Conservation (phyloP, 2,888 invertebrate genomes). For the Hirudinaria manillensis region DNA sequence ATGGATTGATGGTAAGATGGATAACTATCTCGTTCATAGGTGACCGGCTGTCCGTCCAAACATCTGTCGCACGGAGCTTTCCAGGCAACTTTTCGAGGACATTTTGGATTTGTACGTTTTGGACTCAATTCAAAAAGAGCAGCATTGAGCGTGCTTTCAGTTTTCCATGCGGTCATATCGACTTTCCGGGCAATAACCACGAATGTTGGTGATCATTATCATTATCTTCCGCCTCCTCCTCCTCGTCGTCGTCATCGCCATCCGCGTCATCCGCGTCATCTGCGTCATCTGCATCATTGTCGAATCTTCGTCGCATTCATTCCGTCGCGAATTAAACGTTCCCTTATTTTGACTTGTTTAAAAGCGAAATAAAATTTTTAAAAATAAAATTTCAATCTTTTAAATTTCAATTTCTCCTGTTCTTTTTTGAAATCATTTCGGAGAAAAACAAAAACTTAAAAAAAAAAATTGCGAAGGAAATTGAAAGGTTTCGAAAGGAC, state of each 20-base stretch:
- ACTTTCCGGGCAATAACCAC: not conserved
- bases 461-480: too few species aligned
- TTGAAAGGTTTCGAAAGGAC: too few species aligned
- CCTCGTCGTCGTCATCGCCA: conserved; percentile 31
- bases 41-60: too few species aligned
- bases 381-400: not conserved
- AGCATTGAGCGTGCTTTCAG: not conserved
- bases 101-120: not conserved
- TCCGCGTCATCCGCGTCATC: conserved; percentile 31
- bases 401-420: not conserved
- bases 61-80: too few species aligned
- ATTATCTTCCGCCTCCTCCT: conserved; percentile 29
- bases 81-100: too few species aligned
- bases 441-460: too few species aligned
- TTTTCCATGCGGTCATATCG: not conserved
- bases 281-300: conserved; percentile 20
- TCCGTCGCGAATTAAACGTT: not conserved
- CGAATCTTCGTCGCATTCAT: conserved; percentile 11
- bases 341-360: not conserved
- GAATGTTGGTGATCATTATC: conserved; percentile 21
- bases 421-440: not conserved
- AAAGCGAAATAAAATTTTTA: not conserved
- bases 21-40: too few species aligned
- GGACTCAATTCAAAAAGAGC: not conserved
- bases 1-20: too few species aligned